Evolutionary conservation across 2,888 invertebrate genomes (phyloP), one percentile per base, ranked within the genome.

Genomic region (Sisyra terminalis): DNA sequence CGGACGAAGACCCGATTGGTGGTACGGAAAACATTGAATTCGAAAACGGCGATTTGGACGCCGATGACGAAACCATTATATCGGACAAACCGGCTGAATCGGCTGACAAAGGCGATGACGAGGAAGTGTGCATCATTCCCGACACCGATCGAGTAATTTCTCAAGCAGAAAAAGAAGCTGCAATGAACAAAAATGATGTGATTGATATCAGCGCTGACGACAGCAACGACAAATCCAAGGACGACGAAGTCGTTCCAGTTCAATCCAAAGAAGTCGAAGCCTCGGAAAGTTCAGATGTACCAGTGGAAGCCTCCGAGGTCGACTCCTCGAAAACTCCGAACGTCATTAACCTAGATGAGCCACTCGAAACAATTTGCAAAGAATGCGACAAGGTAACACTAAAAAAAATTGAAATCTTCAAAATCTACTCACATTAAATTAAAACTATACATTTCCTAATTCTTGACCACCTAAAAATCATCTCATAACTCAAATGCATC

Each of bases 81-180:
- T 14, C 14, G 3, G 37, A 35, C 6, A 31, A 29, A 14, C 24
- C 42, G 15, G 14, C 35, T 18, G 24, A 15, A 10, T 16, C 29
- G 15, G 13, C 37, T 2, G 16, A 29, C 43, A 55, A 71, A 14
- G 78, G 77, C 10, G 75, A 73, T 38, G 78, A 78, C 50, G 75
- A 73, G 50, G 78, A 78, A 52, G 65, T 78, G 6, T 79, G 78
- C 46, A 66, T 79, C 4, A 66, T 79, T 47, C 79, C 79, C 0
- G 79, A 79, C 52, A 75, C 75, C 1, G 75, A 75, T 45, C 64
- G 77, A 46, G 73, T 75, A 53, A 72, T 75, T 46, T 73, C 76
- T 1, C 76, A 78, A 50, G 77, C 73, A 1, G 78, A 78, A 51
- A 77, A 75, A 52, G 72, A 73, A 40, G 70, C 69, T 44, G 75